These are phyloP conservation scores for Vireo altiloquus DNA, from an alignment of 2,113 vertebrate genomes.

Conservation along the genomic window DNA sequence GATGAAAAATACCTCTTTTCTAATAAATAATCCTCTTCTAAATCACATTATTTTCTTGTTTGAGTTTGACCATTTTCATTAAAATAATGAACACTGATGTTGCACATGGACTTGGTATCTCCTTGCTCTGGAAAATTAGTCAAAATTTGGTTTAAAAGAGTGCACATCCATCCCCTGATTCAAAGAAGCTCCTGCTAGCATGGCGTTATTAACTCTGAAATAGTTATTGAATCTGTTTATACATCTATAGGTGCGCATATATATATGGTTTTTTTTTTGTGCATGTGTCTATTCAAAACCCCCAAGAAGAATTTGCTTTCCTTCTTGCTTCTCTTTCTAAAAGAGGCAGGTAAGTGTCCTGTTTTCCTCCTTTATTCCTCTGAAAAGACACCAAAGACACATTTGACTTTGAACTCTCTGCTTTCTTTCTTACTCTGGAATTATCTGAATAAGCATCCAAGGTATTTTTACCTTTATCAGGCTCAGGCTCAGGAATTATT, in stretches of 20 bases:
- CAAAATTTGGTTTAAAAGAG: not conserved
- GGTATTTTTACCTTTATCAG: not conserved
- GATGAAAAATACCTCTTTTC: not conserved
- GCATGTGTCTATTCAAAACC: not conserved
- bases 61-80: not conserved
- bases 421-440: not conserved
- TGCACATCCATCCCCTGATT: not conserved
- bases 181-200: not conserved
- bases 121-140: not conserved
- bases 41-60: not conserved
- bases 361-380: not conserved
- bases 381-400: not conserved
- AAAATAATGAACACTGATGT: not conserved
- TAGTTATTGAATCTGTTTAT: not conserved
- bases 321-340: not conserved
- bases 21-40: not conserved
- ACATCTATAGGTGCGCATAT: no score
- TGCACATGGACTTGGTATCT: not conserved
- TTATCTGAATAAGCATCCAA: not conserved
- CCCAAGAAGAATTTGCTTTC: not conserved
- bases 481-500: not conserved
- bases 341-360: not conserved
- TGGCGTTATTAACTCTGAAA: not conserved
- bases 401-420: not conserved
- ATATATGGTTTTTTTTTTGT: not conserved